Base-by-base conservation (phyloP, 2,797 vertebrate genomes). In the Danionella dracula region DNA sequence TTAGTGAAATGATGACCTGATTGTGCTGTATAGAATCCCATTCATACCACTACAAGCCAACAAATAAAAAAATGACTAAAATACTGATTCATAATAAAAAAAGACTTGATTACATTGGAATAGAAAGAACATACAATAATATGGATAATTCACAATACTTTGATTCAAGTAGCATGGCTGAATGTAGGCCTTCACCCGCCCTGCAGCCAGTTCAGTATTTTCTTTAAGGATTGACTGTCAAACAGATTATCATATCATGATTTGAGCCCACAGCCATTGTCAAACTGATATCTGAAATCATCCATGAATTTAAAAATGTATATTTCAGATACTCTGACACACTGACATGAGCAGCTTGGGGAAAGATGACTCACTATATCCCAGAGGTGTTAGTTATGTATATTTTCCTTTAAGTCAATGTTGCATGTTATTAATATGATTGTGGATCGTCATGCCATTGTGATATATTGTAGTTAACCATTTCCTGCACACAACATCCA, bases 301-400 rank as follows among this genome's bases (percentile, higher is more conserved):
- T 68, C 58, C 67, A 68, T 73, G 40, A 60, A 68, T 64, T 51
- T 58, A 62, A 27, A 61, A 57, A 66, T 23, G 23, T 67, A 70
- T 59, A 53, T 62, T 70, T 70, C 40, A 54, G 50, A 48, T 67
- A 60, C 15, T 68, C 32, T 19, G 15, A 49, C 23, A 29, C 27
- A 31, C 8, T 34, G 11, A 16, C 29, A 23, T 21, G 9, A 23
- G 6, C 32, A 53, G 9, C 12, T 53, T 42, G 15, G 6, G 42
- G n/a, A 44, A 9, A 21, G 17, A 21, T 53, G 48, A 44, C 2
- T 53, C 37, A 34, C 42, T 63, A 12, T 34, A 31, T 31, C n/a
- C 58, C 20, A 63, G 63, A 29, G 53, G 23, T 27, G 3, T 3
- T 27, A 27, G 6, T 6, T 27, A 27, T 27, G 6, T 6, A 27